Conservation (phyloP, 2,888 invertebrate genomes). For the Gasteruption jaculator region DNA sequence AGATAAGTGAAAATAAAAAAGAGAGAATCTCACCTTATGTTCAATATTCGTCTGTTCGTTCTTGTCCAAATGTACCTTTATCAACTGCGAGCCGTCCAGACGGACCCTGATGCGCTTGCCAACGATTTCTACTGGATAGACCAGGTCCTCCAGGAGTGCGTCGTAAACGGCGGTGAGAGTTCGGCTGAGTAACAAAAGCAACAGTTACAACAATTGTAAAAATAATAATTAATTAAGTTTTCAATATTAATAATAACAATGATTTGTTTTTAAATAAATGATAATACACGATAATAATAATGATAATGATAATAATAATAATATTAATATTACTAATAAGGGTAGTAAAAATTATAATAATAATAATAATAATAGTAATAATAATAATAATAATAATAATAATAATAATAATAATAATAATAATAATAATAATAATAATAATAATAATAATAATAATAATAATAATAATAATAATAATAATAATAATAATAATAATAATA, state of each 20-base stretch:
- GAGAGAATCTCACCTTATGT: conserved; percentile 75
- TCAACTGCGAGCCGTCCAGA: conserved; percentile 91
- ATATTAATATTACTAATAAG: background rate
- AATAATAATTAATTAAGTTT: background rate
- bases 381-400: too few relatives aligned
- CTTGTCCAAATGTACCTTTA: conserved; percentile 97
- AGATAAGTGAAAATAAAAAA: conserved; percentile 5
- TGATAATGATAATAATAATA: background rate
- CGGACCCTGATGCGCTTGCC: conserved; percentile 96
- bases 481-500: too few relatives aligned
- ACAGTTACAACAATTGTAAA: too few relatives aligned
- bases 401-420: too few relatives aligned
- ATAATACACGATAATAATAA: background rate
- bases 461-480: too few relatives aligned
- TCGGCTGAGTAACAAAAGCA: too few relatives aligned
- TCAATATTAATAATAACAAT: background rate
- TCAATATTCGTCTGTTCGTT: conserved; percentile 98
- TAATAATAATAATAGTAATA: too few relatives aligned
- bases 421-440: too few relatives aligned
- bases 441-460: too few relatives aligned
- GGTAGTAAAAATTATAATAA: too few relatives aligned
- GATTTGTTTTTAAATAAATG: background rate
- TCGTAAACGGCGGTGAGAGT: conserved; percentile 98
- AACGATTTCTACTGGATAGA: conserved; percentile 98
- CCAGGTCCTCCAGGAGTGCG: conserved; percentile 93